These are phyloP conservation scores for Phenganax subtilis DNA, from an alignment of 92 coral and sea anemone genomes.

Conservation along the genomic window DNA sequence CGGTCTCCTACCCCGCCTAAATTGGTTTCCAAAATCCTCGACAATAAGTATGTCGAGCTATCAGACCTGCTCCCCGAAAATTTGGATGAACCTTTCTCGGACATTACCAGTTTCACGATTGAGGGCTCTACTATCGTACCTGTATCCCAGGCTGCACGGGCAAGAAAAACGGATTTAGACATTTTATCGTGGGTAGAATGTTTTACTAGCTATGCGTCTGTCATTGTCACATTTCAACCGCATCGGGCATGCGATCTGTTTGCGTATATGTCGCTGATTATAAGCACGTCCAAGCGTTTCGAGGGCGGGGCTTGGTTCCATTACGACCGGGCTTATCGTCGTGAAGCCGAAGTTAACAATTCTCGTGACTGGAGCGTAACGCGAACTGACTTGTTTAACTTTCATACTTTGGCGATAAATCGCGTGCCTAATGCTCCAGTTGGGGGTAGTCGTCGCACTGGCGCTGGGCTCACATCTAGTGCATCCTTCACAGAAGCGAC, in stretches of 20 bases:
- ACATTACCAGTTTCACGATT: neutral
- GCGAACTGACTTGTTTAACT: neutral
- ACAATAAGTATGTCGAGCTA: neutral
- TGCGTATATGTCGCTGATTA: too few relatives aligned
- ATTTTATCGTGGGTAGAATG: slow-evolving; percentile 1
- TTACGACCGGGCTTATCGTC: too few relatives aligned
- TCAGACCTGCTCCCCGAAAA: neutral
- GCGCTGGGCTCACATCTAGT: neutral
- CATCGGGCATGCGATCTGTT: neutral
- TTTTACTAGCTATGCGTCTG: neutral
- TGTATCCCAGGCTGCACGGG: too few relatives aligned
- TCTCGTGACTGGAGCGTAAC: neutral
- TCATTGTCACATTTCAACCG: neutral
- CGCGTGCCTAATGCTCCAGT: slow-evolving; percentile 6
- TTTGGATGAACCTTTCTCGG: too few relatives aligned
- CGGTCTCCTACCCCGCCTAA: neutral
- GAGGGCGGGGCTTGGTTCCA: too few relatives aligned
- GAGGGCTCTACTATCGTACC: neutral
- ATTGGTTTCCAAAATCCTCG: neutral
- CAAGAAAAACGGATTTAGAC: neutral
- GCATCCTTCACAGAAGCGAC: neutral
- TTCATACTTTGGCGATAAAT: neutral
- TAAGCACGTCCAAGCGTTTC: neutral
- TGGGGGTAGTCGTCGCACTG: neutral
- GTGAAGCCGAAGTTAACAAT: too few relatives aligned